Percentiles rank a stretch among this genome's conserved stretches.
Evolutionary conservation across 2,113 vertebrate genomes (phyloP).

Genomic region (Burhinus bistriatus): DNA sequence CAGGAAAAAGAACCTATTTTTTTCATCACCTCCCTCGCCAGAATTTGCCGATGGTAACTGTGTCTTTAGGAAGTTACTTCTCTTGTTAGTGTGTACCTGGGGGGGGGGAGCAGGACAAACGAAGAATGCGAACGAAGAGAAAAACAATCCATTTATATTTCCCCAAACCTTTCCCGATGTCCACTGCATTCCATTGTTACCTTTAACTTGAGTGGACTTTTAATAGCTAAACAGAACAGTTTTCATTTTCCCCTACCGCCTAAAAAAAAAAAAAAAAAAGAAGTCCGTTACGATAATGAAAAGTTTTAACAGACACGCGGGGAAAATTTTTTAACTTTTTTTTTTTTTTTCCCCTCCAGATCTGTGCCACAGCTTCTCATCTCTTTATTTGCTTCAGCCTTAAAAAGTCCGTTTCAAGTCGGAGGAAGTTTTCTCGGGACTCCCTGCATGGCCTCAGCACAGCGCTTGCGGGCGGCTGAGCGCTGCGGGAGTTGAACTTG

Average conservation of each 20-base stretch:
- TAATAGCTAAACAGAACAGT: background rate
- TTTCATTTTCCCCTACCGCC: background rate
- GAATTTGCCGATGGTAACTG: background rate
- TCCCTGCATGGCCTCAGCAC: background rate
- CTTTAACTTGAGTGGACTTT: background rate
- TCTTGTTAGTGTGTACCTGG: no score
- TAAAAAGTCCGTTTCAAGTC: background rate
- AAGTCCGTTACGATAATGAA: background rate
- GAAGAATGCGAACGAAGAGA: background rate
- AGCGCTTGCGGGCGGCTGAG: background rate
- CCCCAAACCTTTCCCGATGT: background rate
- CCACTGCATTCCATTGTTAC: background rate
- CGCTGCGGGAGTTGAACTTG: background rate
- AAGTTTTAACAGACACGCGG: background rate
- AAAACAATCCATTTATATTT: background rate
- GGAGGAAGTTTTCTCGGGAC: background rate
- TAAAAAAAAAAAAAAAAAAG: background rate
- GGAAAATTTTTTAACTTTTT: background rate
- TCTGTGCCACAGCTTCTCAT: background rate
- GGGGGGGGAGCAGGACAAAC: background rate
- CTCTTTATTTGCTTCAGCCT: background rate
- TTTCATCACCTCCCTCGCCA: background rate
- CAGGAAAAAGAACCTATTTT: background rate
- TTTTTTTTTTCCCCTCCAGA: background rate
- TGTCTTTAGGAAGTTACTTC: background rate